These are phyloP conservation scores for Salticus scenicus DNA, from an alignment of 2,888 invertebrate genomes.

Conservation along the genomic window DNA sequence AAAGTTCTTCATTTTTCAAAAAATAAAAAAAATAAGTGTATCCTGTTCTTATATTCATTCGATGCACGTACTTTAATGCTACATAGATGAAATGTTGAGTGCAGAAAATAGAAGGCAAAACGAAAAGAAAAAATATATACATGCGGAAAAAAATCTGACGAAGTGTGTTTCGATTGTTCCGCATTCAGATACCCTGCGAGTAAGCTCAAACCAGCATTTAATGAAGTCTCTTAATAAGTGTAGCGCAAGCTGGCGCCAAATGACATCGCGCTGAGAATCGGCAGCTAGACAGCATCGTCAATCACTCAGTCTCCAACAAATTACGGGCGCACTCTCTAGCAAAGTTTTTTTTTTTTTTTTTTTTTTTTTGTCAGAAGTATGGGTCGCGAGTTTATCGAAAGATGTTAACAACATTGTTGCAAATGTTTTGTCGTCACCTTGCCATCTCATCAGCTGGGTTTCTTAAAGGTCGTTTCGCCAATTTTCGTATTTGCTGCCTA, in stretches of 20 bases:
- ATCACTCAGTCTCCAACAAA: constrained; percentile 10
- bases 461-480: no score
- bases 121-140: background rate
- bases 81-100: no score
- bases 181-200: background rate
- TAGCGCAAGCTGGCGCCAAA: constrained; percentile 6
- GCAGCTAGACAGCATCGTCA: constrained; percentile 7
- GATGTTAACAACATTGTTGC: constrained; percentile 10
- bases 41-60: no score
- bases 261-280: background rate
- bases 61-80: no score
- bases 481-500: no score
- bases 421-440: constrained; percentile 1
- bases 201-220: background rate
- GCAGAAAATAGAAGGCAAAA: background rate
- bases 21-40: no score
- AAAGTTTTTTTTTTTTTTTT: background rate
- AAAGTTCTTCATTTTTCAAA: no score
- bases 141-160: background rate
- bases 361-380: background rate
- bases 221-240: constrained; percentile 13
- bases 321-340: background rate
- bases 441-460: no score
- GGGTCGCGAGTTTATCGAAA: constrained; percentile 4
- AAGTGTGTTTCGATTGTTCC: background rate